Evolutionary conservation across 23 tunicate genomes (phyloP).

Genomic region (Diplosoma virens): DNA sequence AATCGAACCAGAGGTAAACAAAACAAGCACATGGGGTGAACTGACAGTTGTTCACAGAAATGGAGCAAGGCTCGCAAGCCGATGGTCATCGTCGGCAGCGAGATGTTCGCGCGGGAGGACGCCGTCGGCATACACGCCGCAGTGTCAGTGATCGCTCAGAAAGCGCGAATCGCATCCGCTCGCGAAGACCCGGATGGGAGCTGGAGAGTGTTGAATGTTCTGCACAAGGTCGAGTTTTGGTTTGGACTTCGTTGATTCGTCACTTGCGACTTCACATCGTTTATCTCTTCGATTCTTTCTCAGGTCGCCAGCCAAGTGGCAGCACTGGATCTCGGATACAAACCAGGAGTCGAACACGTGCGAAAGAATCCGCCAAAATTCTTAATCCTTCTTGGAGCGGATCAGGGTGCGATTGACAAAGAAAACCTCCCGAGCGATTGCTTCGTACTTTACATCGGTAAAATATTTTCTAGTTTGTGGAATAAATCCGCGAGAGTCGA

Average conservation of each 20-base stretch:
- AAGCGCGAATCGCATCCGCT: conserved; percentile 19
- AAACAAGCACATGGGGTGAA: not conserved
- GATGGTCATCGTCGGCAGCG: conserved; percentile 85
- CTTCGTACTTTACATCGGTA: conserved; percentile 78
- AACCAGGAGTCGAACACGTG: conserved; percentile 77
- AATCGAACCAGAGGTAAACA: not conserved
- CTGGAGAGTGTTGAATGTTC: conserved; percentile 70
- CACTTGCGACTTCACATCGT: not conserved
- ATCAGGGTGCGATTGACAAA: conserved; percentile 63
- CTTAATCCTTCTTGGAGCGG: conserved; percentile 86
- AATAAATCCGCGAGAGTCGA: no score
- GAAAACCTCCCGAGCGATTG: conserved; percentile 68
- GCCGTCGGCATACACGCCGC: conserved; percentile 59
- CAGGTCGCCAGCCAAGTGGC: conserved; percentile 88
- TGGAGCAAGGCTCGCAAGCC: conserved; percentile 67
- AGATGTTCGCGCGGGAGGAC: conserved; percentile 66
- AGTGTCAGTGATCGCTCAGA: conserved; percentile 55
- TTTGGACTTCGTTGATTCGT: not conserved
- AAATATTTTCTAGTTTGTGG: not conserved
- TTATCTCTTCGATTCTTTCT: not conserved
- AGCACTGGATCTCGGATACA: conserved; percentile 97
- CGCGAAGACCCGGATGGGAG: conserved; percentile 22
- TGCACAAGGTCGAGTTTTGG: conserved; percentile 44
- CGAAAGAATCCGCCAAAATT: conserved; percentile 63
- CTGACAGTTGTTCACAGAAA: conserved; percentile 5